phyloP scores from a whole-genome alignment of 1,140 invertebrate genomes.

The Nephotettix cincticeps region DNA sequence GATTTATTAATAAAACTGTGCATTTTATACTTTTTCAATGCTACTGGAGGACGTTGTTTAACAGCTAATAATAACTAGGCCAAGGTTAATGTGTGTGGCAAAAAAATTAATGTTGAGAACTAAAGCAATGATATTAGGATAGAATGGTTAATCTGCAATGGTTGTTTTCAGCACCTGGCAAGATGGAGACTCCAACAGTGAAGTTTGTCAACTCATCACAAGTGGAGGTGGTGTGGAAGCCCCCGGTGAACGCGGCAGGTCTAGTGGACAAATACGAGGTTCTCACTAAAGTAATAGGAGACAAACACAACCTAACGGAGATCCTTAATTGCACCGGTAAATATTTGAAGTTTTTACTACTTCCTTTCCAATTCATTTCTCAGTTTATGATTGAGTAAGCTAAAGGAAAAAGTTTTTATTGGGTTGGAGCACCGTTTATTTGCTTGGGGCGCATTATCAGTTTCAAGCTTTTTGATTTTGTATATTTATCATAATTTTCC shows the following conservation, averaged over 20 bases:
- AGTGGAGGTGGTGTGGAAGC: conserved; percentile 56
- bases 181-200: conserved; percentile 24
- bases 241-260: conserved; percentile 62
- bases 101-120: not conserved
- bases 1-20: too few species aligned
- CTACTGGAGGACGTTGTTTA: too few species aligned
- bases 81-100: not conserved
- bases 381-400: too few species aligned
- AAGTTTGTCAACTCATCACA: conserved; percentile 48
- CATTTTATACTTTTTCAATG: too few species aligned
- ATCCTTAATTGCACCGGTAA: conserved; percentile 37
- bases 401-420: too few species aligned
- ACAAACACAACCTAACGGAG: conserved; percentile 45
- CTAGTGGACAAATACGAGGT: conserved; percentile 58
- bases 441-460: too few species aligned
- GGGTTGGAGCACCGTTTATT: too few species aligned
- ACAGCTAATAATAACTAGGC: too few species aligned
- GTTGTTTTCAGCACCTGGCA: conserved; percentile 32
- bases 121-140: not conserved
- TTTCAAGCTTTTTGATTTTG: too few species aligned
- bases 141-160: not conserved
- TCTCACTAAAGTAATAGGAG: conserved; percentile 38
- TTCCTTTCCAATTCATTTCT: too few species aligned
- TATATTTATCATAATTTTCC: too few species aligned
- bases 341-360: conserved; percentile 10